Evolutionary conservation across 2,888 invertebrate species (phyloP).

Genomic region (Abscondita cerata): DNA sequence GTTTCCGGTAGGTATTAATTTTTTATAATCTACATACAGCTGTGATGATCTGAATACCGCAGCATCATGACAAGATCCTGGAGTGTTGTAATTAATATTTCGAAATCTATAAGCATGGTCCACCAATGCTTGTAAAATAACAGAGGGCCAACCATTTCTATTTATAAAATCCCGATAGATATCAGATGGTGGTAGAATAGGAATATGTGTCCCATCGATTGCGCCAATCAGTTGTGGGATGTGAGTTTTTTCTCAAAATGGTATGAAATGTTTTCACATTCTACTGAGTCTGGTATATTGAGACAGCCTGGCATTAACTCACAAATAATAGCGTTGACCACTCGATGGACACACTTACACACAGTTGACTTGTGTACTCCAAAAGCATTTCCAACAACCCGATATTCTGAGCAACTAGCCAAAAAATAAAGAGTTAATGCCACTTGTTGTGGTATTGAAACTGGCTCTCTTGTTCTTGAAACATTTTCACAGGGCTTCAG

Average conservation of each 20-base stretch:
- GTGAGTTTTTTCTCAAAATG: background rate
- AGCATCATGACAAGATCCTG: background rate
- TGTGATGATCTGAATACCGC: background rate
- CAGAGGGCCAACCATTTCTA: background rate
- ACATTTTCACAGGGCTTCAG: too few relatives aligned
- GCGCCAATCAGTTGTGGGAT: background rate
- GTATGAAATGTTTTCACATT: background rate
- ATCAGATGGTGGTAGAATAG: background rate
- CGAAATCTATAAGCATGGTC: background rate
- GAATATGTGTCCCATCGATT: background rate
- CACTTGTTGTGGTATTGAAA: background rate
- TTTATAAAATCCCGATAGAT: background rate
- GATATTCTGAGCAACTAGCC: background rate
- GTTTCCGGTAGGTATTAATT: background rate
- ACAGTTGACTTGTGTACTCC: background rate
- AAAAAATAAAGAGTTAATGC: background rate
- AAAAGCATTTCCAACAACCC: background rate
- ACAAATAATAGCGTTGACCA: background rate
- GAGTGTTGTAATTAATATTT: conserved; percentile 2
- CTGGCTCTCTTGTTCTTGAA: background rate
- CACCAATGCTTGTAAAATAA: background rate
- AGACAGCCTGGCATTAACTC: background rate
- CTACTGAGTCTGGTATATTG: background rate
- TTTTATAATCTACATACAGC: background rate
- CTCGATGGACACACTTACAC: background rate